Evolutionary conservation across 2,888 invertebrate genomes (phyloP).

Genomic region (Ethmia dodecea): DNA sequence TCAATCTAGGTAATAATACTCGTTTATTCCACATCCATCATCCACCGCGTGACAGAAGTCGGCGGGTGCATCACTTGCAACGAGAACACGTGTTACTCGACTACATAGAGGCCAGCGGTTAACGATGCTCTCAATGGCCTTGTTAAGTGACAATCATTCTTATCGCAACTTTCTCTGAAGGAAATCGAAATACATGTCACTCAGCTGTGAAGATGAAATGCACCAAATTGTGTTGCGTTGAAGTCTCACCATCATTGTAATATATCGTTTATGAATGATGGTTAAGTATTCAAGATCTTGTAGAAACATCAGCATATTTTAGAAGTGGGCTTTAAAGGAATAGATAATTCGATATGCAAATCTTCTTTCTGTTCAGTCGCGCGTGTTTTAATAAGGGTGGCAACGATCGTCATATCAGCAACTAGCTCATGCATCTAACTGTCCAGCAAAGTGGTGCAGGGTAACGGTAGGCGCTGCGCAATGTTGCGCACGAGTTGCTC

Average conservation of each 20-base stretch:
- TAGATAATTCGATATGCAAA: too few relatives aligned
- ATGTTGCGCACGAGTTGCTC: conserved; percentile 46
- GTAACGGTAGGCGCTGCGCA: conserved; percentile 52
- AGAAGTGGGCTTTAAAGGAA: too few relatives aligned
- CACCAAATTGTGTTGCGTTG: too few relatives aligned
- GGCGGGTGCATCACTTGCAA: conserved; percentile 40
- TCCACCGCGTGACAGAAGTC: conserved; percentile 38
- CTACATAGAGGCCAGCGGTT: conserved; percentile 38
- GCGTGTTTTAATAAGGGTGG: too few relatives aligned
- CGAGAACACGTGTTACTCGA: conserved; percentile 44
- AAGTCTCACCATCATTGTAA: too few relatives aligned
- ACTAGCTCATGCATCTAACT: conserved; percentile 32
- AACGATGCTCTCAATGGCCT: conserved; percentile 45
- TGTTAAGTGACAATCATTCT: conserved; percentile 34
- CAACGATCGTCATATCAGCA: conserved; percentile 18
- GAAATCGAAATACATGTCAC: conserved; percentile 17
- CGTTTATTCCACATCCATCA: conserved; percentile 53
- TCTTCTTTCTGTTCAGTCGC: too few relatives aligned
- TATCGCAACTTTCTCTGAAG: conserved; percentile 22
- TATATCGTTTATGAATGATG: too few relatives aligned
- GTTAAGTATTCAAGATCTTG: too few relatives aligned
- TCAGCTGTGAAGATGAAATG: conserved; percentile 2
- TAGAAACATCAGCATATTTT: too few relatives aligned
- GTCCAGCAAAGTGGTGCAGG: conserved; percentile 53
- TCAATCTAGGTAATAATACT: conserved; percentile 49